Percentiles rank a stretch among this genome's conserved stretches.
These are phyloP conservation scores for Austrolebias charrua DNA, from an alignment of 2,797 vertebrate genomes.

Conservation along the genomic window DNA sequence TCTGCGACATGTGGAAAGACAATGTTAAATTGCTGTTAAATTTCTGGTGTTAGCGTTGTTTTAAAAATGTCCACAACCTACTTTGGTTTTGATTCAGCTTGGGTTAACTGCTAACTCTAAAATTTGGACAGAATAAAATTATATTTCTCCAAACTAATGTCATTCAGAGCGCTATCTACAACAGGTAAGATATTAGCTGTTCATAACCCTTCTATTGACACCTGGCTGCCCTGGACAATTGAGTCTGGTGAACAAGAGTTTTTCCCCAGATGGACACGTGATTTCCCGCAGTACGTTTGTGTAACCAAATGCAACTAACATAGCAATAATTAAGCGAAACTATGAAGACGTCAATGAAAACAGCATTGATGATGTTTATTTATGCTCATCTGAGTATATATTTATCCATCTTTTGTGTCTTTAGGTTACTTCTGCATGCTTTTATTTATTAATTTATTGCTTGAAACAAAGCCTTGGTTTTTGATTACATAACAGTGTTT, in stretches of 20 bases:
- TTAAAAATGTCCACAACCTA: too few relatives aligned
- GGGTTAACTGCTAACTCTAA: too few relatives aligned
- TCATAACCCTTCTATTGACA: too few relatives aligned
- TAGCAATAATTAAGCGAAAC: constrained; percentile 10
- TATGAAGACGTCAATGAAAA: neutral
- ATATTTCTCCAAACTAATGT: too few relatives aligned
- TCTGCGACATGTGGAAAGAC: too few relatives aligned
- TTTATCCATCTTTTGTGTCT: neutral
- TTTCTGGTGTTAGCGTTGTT: too few relatives aligned
- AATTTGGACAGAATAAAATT: too few relatives aligned
- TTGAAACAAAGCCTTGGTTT: constrained; percentile 19
- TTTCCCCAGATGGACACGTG: constrained; percentile 11
- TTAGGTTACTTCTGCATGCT: constrained; percentile 10
- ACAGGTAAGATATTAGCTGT: too few relatives aligned
- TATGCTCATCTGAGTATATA: neutral
- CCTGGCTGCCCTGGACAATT: neutral
- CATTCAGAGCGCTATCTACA: too few relatives aligned
- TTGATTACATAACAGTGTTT: constrained; percentile 31
- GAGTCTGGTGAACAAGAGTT: neutral
- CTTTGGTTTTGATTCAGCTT: too few relatives aligned
- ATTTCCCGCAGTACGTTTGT: constrained; percentile 12
- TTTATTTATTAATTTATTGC: neutral
- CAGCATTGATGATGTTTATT: neutral
- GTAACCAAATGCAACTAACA: constrained; percentile 15
- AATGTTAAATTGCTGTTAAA: too few relatives aligned